Percentiles rank a stretch among this genome's conserved stretches.
These are phyloP conservation scores for Dasyprocta punctata DNA, from an alignment of 2,113 vertebrate species.

Conservation along the genomic window DNA sequence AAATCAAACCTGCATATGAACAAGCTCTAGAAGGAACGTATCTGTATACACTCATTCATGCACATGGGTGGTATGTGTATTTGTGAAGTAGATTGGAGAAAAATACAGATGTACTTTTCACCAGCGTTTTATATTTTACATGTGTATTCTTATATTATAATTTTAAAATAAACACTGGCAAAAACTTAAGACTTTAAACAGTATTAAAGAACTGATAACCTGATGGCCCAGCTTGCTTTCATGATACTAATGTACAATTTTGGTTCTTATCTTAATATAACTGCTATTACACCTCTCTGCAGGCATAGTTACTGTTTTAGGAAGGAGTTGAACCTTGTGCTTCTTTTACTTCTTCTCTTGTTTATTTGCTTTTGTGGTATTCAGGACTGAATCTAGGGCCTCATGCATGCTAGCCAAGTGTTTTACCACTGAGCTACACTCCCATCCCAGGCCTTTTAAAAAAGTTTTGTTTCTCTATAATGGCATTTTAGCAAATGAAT, in stretches of 20 bases:
- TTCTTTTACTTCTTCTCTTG: not conserved
- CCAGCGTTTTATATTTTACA: not conserved
- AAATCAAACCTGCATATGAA: slow-evolving; percentile 35
- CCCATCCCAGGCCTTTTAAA: not conserved
- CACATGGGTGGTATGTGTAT: not conserved
- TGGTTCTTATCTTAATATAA: not conserved
- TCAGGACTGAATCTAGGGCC: not conserved
- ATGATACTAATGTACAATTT: slow-evolving; percentile 1
- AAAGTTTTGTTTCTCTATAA: not conserved
- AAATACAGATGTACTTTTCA: slow-evolving; percentile 10
- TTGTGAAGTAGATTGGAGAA: not conserved
- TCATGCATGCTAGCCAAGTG: not conserved
- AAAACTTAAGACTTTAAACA: slow-evolving; percentile 17
- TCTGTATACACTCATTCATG: not conserved
- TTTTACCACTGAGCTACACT: not conserved
- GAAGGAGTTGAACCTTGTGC: not conserved
- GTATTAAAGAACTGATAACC: not conserved
- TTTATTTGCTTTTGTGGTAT: not conserved
- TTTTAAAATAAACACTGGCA: slow-evolving; percentile 35
- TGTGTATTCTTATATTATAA: not conserved
- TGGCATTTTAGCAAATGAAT: not conserved
- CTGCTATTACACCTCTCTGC: not conserved
- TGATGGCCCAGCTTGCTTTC: not conserved
- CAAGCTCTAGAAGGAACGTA: slow-evolving; percentile 6
- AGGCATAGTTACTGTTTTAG: not conserved